Conservation (phyloP, 1,140 invertebrate species). For the Apis florea region DNA sequence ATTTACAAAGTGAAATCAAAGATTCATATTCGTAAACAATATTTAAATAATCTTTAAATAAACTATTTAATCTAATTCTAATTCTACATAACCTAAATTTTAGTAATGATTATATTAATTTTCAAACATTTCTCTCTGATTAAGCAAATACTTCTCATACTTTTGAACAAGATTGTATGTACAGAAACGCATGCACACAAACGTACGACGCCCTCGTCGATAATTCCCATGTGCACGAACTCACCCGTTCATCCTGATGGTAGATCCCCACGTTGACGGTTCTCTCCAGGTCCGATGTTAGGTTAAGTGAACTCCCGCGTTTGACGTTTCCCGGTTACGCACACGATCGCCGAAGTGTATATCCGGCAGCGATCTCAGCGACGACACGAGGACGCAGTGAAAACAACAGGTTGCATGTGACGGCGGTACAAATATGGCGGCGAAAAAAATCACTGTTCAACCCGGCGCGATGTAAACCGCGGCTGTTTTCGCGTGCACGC, state of each 20-base stretch:
- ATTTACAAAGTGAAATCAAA: too few species aligned
- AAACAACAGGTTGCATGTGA: conserved; percentile 74
- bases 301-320: conserved; percentile 56
- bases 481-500: neutral
- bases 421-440: conserved; percentile 60
- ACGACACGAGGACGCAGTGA: conserved; percentile 61
- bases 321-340: conserved; percentile 14
- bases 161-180: too few species aligned
- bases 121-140: too few species aligned
- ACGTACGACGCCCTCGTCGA: conserved; percentile 38
- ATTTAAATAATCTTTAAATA: too few species aligned
- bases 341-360: conserved; percentile 28
- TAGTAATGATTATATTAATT: too few species aligned
- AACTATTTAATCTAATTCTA: too few species aligned
- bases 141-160: too few species aligned
- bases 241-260: conserved; percentile 75
- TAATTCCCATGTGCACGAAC: conserved; percentile 53
- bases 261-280: conserved; percentile 55
- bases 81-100: too few species aligned
- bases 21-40: too few species aligned
- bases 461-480: conserved; percentile 5
- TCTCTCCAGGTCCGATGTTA: conserved; percentile 30
- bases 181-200: neutral
- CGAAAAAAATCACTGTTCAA: conserved; percentile 20
- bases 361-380: conserved; percentile 47